Conservation (phyloP, 1,140 invertebrate species). For the Chymomyza costata region DNA sequence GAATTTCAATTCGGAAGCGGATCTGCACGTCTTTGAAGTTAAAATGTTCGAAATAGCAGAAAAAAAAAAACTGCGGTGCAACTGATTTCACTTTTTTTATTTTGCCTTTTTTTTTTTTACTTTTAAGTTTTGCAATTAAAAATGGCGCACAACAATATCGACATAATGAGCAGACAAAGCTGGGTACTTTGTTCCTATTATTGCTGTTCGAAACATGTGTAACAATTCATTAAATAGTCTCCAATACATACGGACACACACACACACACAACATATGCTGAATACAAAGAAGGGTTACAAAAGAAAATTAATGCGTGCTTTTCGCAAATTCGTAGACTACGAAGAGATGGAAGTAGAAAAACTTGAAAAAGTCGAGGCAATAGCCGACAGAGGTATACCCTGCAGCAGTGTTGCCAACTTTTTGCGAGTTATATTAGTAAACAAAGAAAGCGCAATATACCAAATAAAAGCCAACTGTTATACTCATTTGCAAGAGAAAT, state of each 20-base stretch:
- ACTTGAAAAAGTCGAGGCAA: too few species aligned
- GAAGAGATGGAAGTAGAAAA: constrained; percentile 8
- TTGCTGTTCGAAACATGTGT: constrained; percentile 56
- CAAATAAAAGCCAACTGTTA: too few species aligned
- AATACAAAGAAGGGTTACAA: constrained; percentile 54
- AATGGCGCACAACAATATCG: constrained; percentile 44
- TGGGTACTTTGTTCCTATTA: constrained; percentile 50
- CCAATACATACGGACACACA: constrained; percentile 18
- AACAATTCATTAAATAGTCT: constrained; percentile 54
- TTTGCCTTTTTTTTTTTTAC: not conserved
- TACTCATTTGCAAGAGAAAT: too few species aligned
- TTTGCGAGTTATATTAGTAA: too few species aligned
- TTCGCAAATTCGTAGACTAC: constrained; percentile 43
- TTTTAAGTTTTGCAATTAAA: constrained; percentile 41
- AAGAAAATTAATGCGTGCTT: constrained; percentile 58
- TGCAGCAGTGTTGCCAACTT: too few species aligned
- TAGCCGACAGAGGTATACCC: too few species aligned
- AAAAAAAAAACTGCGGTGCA: not conserved
- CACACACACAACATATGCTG: constrained; percentile 28
- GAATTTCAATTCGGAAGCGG: constrained; percentile 26
- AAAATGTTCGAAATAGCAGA: not conserved
- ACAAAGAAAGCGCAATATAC: not conserved
- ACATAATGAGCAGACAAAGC: constrained; percentile 60
- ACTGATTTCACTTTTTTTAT: constrained; percentile 4
- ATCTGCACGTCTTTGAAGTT: constrained; percentile 31